A percentile compares a stretch with the other conserved stretches of the same genome.
phyloP scores from a whole-genome alignment of 30 jellyfish, hydroid and myxozoan genomes.

The Chrysaora quinquecirrha region DNA sequence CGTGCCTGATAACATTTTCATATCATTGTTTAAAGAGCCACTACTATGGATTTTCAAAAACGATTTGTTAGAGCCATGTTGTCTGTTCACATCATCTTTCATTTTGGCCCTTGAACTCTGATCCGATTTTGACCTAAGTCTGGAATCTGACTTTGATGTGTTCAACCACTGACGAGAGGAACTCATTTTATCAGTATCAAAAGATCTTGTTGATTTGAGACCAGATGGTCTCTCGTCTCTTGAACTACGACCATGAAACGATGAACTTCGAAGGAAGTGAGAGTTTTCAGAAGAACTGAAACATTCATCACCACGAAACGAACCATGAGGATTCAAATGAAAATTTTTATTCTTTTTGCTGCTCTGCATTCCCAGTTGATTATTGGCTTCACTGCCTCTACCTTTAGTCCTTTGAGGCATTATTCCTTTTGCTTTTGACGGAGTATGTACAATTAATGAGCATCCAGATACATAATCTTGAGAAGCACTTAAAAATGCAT shows the following conservation, averaged over 20 bases:
- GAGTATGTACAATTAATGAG: constrained; percentile 74
- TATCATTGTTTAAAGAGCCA: neutral
- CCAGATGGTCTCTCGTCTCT: constrained; percentile 39
- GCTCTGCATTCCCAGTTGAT: constrained; percentile 20
- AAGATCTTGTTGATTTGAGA: constrained; percentile 33
- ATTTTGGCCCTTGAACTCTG: neutral
- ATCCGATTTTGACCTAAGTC: constrained; percentile 17
- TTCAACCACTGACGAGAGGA: neutral
- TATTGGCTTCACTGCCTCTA: constrained; percentile 64
- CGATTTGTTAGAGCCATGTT: neutral
- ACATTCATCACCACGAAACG: constrained; percentile 5
- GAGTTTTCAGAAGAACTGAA: constrained; percentile 56
- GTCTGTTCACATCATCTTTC: neutral
- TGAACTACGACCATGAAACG: constrained; percentile 74
- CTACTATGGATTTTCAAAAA: neutral
- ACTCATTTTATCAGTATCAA: constrained; percentile 26
- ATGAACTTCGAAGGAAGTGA: constrained; percentile 61
- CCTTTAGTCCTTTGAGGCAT: constrained; percentile 68
- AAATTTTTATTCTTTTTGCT: constrained; percentile 5
- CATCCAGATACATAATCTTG: constrained; percentile 91
- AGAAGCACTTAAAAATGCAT: constrained; percentile 66
- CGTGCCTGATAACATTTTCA: neutral
- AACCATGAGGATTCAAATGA: constrained; percentile 1
- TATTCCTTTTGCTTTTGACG: constrained; percentile 38
- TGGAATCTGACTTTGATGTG: constrained; percentile 32